Base-by-base conservation (phyloP, 2,113 vertebrate genomes). In the Hydrolagus affinis region DNA sequence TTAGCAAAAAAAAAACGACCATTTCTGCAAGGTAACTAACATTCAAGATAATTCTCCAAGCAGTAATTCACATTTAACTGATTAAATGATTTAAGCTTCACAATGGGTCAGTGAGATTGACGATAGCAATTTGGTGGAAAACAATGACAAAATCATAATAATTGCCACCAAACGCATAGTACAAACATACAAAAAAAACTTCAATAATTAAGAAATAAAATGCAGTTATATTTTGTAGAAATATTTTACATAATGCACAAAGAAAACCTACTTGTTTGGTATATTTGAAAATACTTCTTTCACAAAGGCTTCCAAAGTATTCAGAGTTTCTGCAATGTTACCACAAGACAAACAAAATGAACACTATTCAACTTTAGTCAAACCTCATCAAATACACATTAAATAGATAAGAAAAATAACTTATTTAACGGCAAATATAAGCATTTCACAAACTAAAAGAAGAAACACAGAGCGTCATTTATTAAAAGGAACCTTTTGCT, bases 291-390 rank as follows among this genome's bases (percentile, higher is more conserved):
- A 99, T 89, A 98, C 97, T 86, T 98, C 95, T 73, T 91, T 95
- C 86, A 97, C 96, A 97, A 97, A 99, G 86, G 95, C 93, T 92
- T 99, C 97, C 93, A 99, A 91, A 0, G 94, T 98, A 91, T 98
- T 96, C 92, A 98, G 89, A 12, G 93, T 95, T 92, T 98, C 97
- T 99, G 76, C 71, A 87, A 70, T 25, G 70, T 88, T 66, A 66
- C 15, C 2, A 66, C 30, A 30, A 68, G 25, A 66, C 28, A 83
- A 32, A 15, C 60, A 66, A 70, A 76, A 76, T 44, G 56, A 21
- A 23, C 6, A 44, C 44, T 77, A 4, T 11, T 23, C 23, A 59
- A 83, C 32, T 64, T 80, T 62, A 2, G 4, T 44, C 44, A 11
- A 23, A 60, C 17, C 14, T 62, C 0, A 15, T 64, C 23, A 28